Evolutionary conservation across 2,113 vertebrate species (phyloP).

Genomic region (Ancistrus triradiatus): DNA sequence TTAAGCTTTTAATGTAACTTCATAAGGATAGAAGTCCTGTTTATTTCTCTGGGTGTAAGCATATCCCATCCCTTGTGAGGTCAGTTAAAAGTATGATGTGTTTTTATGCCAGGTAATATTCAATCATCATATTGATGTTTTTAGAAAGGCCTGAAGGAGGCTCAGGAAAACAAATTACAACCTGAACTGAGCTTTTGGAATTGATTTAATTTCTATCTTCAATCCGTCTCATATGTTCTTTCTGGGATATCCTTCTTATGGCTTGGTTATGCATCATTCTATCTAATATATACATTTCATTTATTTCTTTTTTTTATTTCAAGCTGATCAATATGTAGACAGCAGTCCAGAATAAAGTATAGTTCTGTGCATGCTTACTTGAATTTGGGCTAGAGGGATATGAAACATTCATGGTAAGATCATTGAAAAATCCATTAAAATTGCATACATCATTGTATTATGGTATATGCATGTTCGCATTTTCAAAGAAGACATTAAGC

Average conservation of each 20-base stretch:
- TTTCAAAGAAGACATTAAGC: too few species aligned
- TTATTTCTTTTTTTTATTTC: conserved; percentile 8
- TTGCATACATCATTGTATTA: too few species aligned
- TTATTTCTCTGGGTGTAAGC: conserved; percentile 6
- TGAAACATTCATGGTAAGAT: too few species aligned
- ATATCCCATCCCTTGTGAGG: background rate
- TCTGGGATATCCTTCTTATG: background rate
- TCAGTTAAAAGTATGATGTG: conserved; percentile 12
- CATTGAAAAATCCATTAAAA: too few species aligned
- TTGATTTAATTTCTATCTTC: conserved; percentile 2
- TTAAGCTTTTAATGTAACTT: conserved; percentile 11
- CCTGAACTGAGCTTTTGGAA: conserved; percentile 4
- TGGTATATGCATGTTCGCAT: too few species aligned
- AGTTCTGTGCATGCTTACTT: too few species aligned
- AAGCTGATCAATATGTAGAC: background rate
- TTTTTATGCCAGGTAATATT: conserved; percentile 26
- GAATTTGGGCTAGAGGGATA: too few species aligned
- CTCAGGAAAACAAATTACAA: conserved; percentile 7
- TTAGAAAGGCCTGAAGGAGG: background rate
- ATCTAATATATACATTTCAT: conserved; percentile 52
- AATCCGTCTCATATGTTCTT: background rate
- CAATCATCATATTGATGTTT: conserved; percentile 23
- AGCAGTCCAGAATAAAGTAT: too few species aligned
- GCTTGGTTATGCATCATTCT: conserved; percentile 2
- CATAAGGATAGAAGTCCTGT: background rate